Percentiles rank a stretch among this genome's conserved stretches.
These are phyloP conservation scores for Vespertilio murinus DNA, from an alignment of 2,797 vertebrate species.

Conservation along the genomic window DNA sequence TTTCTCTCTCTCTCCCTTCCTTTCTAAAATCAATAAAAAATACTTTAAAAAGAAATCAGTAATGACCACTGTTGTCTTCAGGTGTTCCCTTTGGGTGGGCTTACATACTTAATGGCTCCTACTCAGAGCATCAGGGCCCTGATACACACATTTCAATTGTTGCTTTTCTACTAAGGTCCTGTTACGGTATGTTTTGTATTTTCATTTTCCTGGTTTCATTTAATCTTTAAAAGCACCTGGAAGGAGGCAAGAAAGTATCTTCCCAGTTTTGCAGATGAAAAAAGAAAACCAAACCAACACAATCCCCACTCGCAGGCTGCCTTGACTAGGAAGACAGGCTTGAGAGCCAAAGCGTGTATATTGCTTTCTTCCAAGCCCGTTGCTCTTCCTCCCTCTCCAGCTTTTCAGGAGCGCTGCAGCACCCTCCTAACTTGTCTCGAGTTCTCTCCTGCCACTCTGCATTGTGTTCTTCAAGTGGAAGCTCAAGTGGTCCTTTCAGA, in stretches of 20 bases:
- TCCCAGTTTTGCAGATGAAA: not conserved
- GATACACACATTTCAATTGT: not conserved
- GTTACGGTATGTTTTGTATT: not conserved
- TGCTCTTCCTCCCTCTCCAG: not conserved
- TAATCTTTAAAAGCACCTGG: not conserved
- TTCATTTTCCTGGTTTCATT: conserved; percentile 16
- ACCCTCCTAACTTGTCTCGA: not conserved
- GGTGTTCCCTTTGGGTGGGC: not conserved
- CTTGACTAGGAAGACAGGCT: not conserved
- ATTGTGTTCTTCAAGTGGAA: not conserved
- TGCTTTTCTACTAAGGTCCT: not conserved
- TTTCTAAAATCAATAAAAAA: too few species aligned
- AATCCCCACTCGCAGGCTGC: not conserved
- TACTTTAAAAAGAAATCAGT: too few species aligned
- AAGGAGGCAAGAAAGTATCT: not conserved
- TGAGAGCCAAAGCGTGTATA: not conserved
- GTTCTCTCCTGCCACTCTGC: not conserved
- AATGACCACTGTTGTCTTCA: not conserved
- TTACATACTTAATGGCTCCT: not conserved
- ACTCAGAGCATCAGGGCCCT: not conserved
- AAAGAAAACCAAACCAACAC: not conserved
- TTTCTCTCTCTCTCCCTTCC: too few species aligned
- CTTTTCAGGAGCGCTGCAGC: not conserved
- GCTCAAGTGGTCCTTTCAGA: not conserved
- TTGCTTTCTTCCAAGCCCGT: not conserved